These are phyloP conservation scores for Drosophila ochracea DNA, from an alignment of 2,888 invertebrate species.

Conservation along the genomic window DNA sequence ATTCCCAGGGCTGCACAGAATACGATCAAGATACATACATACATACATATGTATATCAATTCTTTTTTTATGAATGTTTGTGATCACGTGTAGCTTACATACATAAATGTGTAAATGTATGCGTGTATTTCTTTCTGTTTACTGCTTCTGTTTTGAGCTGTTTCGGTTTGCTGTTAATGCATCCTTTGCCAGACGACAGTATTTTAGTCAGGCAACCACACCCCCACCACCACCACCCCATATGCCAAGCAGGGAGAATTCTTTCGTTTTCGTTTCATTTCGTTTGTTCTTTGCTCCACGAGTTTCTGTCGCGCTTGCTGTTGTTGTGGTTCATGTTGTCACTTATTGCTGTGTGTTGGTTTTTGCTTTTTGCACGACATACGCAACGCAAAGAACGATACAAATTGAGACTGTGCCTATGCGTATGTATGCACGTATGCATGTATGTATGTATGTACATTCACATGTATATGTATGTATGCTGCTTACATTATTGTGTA, in stretches of 20 bases:
- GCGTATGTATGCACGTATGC: conserved; percentile 3
- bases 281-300: conserved; percentile 23
- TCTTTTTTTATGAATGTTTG: conserved; percentile 10
- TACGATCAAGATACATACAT: conserved; percentile 27
- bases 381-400: conserved; percentile 32
- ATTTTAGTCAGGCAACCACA: conserved; percentile 26
- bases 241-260: conserved; percentile 30
- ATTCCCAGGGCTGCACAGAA: conserved; percentile 40
- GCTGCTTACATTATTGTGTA: conserved; percentile 3
- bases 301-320: conserved; percentile 12
- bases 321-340: conserved; percentile 28
- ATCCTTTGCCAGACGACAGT: conserved; percentile 48
- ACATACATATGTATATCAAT: conserved; percentile 2
- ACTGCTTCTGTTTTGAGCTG: conserved; percentile 17
- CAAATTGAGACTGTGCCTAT: conserved; percentile 31
- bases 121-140: conserved; percentile 11
- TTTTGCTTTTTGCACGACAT: conserved; percentile 41
- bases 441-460: background rate
- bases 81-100: conserved; percentile 39
- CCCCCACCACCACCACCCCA: conserved; percentile 23
- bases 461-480: conserved; percentile 5
- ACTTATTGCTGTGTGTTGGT: conserved; percentile 31
- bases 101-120: background rate
- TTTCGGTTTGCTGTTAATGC: conserved; percentile 31
- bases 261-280: conserved; percentile 31